Conservation (phyloP, 1,140 invertebrate species). For the Lepidotrigona ventralis region DNA sequence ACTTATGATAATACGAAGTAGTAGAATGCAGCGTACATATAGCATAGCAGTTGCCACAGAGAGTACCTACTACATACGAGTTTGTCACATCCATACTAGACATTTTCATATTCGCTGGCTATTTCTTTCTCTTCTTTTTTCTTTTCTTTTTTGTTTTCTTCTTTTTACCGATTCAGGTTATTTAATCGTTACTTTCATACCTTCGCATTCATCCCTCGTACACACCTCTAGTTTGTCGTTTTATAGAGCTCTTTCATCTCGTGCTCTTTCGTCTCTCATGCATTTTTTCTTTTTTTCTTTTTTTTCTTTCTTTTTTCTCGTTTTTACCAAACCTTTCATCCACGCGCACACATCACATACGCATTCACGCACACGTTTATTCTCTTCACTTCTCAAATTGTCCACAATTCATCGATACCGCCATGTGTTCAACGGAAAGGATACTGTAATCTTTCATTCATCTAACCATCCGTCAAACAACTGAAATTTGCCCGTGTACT, state of each 20-base stretch:
- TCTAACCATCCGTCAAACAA: slow-evolving; percentile 14
- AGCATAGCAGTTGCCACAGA: slow-evolving; percentile 67
- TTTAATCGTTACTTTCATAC: neutral
- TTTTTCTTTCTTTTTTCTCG: too few species aligned
- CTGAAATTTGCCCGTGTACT: slow-evolving; percentile 40
- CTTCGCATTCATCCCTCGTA: neutral
- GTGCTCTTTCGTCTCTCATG: neutral
- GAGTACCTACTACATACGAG: slow-evolving; percentile 64
- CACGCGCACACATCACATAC: neutral
- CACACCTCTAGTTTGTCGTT: slow-evolving; percentile 1
- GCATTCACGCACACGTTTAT: slow-evolving; percentile 13
- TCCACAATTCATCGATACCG: slow-evolving; percentile 13
- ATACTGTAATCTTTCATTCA: slow-evolving; percentile 11
- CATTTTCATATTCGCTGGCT: slow-evolving; percentile 23
- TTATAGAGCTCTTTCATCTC: slow-evolving; percentile 9
- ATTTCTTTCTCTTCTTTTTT: slow-evolving; percentile 17
- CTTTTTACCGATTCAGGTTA: slow-evolving; percentile 12
- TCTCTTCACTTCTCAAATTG: slow-evolving; percentile 30
- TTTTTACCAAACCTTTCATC: neutral
- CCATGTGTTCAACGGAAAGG: slow-evolving; percentile 25
- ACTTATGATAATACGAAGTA: slow-evolving; percentile 71
- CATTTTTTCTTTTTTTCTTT: too few species aligned
- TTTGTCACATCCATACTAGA: slow-evolving; percentile 60
- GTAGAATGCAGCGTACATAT: slow-evolving; percentile 72
- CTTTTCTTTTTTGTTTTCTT: slow-evolving; percentile 14